Conservation (phyloP, 1,140 invertebrate species). For the Drosophila melanogaster region Release_6_plus_ISO1_MT NT_033777.3:18106001-18106500, state of each 20-base stretch:
- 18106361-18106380: conserved; percentile 35
- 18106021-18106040: conserved; percentile 38
- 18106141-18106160: conserved; percentile 66
- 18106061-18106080: conserved; percentile 39
- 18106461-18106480: conserved; percentile 68
- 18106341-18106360: conserved; percentile 77
- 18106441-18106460: conserved; percentile 42
- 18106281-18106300: conserved; percentile 53
- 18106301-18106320: conserved; percentile 81
- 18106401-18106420: conserved; percentile 77
- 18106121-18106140: conserved; percentile 75
- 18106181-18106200: conserved; percentile 14
- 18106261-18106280: conserved; percentile 51
- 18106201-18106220: conserved; percentile 11
- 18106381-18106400: conserved; percentile 17
- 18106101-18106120: conserved; percentile 70
- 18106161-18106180: conserved; percentile 57
- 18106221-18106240: conserved; percentile 77
- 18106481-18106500: conserved; percentile 46
- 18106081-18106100: conserved; percentile 41
- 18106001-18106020: conserved; percentile 38
- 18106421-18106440: conserved; percentile 62
- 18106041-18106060: conserved; percentile 32
- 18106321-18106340: conserved; percentile 61
- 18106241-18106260: conserved; percentile 68